phyloP scores from a whole-genome alignment of 2,113 vertebrate species.

The Apus apus region DNA sequence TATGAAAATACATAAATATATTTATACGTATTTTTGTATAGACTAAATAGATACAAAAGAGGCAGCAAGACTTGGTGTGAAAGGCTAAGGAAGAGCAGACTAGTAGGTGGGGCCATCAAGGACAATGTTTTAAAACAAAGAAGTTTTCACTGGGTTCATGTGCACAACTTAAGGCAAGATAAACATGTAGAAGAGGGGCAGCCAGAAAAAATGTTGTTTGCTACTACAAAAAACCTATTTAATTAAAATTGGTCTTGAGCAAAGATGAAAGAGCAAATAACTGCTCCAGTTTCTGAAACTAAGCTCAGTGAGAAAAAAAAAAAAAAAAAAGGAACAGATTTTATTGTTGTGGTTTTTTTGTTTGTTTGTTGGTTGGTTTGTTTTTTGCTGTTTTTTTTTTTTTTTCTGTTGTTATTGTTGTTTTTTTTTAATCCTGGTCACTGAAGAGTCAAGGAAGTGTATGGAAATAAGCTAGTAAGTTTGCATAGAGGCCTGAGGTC shows the following conservation, averaged over 20 bases:
- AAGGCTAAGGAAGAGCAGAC: neutral
- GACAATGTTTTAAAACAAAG: neutral
- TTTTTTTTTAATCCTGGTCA: neutral
- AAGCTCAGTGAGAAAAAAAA: neutral
- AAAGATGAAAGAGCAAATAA: neutral
- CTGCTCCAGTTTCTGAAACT: neutral
- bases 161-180: neutral
- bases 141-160: neutral
- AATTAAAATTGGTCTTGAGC: neutral
- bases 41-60: neutral
- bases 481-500: neutral
- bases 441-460: neutral
- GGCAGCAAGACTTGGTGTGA: neutral
- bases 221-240: neutral
- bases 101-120: neutral
- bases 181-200: neutral
- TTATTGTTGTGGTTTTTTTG: neutral
- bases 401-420: neutral
- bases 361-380: no score
- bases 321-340: neutral
- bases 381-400: no score
- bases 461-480: neutral
- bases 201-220: neutral
- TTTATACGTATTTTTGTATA: neutral
- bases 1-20: neutral